Base-by-base conservation (phyloP, 2,113 vertebrate species). In the Haemorhous mexicanus region DNA sequence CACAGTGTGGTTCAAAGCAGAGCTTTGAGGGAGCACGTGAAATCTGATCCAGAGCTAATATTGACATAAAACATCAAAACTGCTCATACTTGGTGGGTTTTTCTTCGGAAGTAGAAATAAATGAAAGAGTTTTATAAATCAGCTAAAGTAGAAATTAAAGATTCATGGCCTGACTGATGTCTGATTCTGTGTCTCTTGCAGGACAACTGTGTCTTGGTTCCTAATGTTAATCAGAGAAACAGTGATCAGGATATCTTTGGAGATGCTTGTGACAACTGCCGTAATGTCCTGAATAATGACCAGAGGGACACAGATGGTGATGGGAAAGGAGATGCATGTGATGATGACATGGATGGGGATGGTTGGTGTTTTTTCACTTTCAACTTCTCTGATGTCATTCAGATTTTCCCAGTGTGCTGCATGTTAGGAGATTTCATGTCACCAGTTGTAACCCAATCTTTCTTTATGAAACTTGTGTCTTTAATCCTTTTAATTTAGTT, bases 271-370 rank as follows among this genome's bases (percentile, higher is more conserved):
- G 99, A 99, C 95, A 99, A 99, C 95, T 99, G 99, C 91, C 95
- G 64, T 49, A 97, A 87, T 2, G 73, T 98, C 16, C 96, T 99
- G 24, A 99, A 99, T 92, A 99, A 99, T 17, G 98, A 98, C 94
- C 99, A 99, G 96, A 98, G 92, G 52, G 99, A 99, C 84, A 99
- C 99, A 2, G 99, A 99, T 87, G 93, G 97, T 58, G 99, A 99
- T 7, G 99, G 99, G 39, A 98, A 97, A 88, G 99, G 99, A 86
- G 99, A 99, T 16, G 98, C 98, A 77, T 99, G 99, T 80, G 99
- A 99, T 69, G 98, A 99, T 58, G 99, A 99, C 97, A 99, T 99
- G 98, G 99, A 99, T 83, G 99, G 99, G 83, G 99, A 99, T 32
- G 98, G 99, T 99, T 93, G 32, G 95, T 96, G 35, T 78, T 47